phyloP scores from a whole-genome alignment of 2,113 vertebrate genomes.

The Zapornia atra region DNA sequence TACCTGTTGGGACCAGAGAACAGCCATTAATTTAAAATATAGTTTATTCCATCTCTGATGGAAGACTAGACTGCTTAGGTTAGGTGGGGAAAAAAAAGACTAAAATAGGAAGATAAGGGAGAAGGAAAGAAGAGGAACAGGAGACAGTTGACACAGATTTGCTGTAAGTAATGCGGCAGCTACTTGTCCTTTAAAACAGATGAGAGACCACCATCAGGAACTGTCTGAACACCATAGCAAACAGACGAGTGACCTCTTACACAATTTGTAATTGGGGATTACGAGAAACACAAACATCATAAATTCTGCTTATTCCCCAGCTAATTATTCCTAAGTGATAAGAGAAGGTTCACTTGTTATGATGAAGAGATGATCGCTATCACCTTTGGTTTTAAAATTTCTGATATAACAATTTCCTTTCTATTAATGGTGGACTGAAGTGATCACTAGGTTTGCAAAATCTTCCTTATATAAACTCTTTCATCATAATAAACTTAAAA shows the following conservation, averaged over 20 bases:
- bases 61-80: neutral
- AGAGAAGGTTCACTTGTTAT: accelerated
- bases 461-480: neutral
- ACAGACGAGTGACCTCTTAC: neutral
- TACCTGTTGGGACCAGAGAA: neutral
- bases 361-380: neutral
- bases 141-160: neutral
- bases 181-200: neutral
- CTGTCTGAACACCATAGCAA: neutral
- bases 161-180: neutral
- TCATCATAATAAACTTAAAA: neutral
- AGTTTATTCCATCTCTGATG: neutral
- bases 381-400: neutral
- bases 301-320: neutral
- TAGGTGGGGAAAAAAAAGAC: neutral
- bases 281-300: neutral
- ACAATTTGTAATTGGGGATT: neutral
- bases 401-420: neutral
- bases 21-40: neutral
- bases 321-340: neutral
- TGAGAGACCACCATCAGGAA: neutral
- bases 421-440: neutral
- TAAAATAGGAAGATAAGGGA: neutral
- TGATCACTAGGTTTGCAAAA: neutral
- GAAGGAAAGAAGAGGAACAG: neutral